Evolutionary conservation across 2,888 invertebrate species (phyloP).

Genomic region (Napeogenes sylphis): DNA sequence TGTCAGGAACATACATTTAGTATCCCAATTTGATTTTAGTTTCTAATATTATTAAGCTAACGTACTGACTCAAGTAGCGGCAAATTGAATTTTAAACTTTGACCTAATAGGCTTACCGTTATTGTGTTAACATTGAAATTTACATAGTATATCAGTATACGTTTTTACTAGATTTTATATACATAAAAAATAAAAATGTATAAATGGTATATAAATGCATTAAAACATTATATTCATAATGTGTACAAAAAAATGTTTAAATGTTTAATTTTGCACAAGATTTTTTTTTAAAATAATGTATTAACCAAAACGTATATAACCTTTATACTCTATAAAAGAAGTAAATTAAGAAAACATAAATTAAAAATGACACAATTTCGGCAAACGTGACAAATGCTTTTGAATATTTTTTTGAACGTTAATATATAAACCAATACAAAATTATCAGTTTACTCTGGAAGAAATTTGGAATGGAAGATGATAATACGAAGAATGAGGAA

Average conservation of each 20-base stretch:
- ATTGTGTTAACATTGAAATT: background rate
- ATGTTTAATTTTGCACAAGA: too few species aligned
- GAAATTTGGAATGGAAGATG: slow-evolving; percentile 48
- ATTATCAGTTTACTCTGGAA: slow-evolving; percentile 49
- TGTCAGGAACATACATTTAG: background rate
- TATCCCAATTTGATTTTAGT: background rate
- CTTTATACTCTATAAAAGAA: slow-evolving; percentile 2
- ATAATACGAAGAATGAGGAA: slow-evolving; percentile 38
- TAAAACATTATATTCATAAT: too few species aligned
- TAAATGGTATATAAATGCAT: too few species aligned
- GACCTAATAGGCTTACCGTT: background rate
- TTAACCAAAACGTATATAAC: slow-evolving; percentile 12
- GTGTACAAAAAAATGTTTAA: too few species aligned
- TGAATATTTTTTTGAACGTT: slow-evolving; percentile 13
- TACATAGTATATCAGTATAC: too few species aligned
- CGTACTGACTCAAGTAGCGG: background rate
- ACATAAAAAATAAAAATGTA: too few species aligned
- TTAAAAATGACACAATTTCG: slow-evolving; percentile 12
- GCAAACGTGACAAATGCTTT: slow-evolving; percentile 21
- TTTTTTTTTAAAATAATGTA: background rate
- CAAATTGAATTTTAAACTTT: slow-evolving; percentile 4
- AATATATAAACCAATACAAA: slow-evolving; percentile 37
- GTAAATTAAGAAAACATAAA: slow-evolving; percentile 14
- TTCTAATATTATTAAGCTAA: background rate
- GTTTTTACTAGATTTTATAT: too few species aligned